phyloP scores from a whole-genome alignment of 2,797 vertebrate species.

The Dendrocincla fuliginosa region DNA sequence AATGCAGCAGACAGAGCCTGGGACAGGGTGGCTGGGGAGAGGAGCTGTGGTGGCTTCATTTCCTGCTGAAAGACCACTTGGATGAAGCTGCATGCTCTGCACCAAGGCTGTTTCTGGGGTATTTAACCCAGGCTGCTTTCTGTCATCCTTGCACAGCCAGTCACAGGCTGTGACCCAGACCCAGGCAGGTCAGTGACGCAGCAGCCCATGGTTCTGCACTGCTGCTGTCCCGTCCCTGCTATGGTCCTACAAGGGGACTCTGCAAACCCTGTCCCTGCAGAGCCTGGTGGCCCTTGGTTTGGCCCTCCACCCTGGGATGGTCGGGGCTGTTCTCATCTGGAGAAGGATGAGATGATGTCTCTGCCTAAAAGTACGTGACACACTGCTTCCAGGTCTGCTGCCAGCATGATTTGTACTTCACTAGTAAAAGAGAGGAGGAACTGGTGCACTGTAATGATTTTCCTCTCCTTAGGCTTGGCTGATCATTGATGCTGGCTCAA shows the following conservation, averaged over 20 bases:
- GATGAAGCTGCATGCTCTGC: not conserved
- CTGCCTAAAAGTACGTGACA: not conserved
- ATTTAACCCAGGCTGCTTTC: not conserved
- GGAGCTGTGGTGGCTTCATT: not conserved
- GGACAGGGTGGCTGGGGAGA: not conserved
- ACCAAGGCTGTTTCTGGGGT: not conserved
- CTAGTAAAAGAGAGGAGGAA: not conserved
- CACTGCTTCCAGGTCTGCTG: not conserved
- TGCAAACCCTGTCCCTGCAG: not conserved
- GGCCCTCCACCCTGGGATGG: not conserved
- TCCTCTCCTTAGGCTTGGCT: not conserved
- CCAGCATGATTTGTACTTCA: accelerated
- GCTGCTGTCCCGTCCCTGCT: not conserved
- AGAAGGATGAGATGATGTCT: not conserved
- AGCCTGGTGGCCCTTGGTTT: not conserved
- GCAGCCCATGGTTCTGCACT: not conserved
- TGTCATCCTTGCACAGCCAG: not conserved
- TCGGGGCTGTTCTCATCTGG: not conserved
- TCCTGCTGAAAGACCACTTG: not conserved
- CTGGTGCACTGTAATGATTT: not conserved
- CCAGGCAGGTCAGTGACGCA: not conserved
- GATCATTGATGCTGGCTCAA: not conserved
- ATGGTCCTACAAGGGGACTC: accelerated
- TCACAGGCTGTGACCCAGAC: not conserved
- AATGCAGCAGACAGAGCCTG: not conserved